Percentiles rank a stretch among this genome's conserved stretches.
Conservation (phyloP, 1,140 invertebrate genomes). For the Doryteuthis pealeii region DNA sequence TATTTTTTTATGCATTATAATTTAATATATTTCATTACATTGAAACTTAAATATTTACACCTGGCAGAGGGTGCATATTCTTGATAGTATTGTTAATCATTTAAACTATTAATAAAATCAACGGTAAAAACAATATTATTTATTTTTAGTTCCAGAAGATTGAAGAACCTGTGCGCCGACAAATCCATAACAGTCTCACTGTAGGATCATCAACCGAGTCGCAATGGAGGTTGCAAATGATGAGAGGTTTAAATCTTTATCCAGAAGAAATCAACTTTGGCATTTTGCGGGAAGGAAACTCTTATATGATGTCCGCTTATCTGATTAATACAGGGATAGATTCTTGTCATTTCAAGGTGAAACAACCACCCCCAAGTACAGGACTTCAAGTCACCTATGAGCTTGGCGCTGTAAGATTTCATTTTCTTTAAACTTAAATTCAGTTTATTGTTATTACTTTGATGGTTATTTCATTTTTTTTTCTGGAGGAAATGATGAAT, state of each 20-base stretch:
- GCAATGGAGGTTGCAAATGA: conserved; percentile 33
- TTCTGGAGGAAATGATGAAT: too few species aligned
- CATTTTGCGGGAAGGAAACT: conserved; percentile 15
- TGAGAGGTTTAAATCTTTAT: conserved; percentile 52
- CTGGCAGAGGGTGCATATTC: too few species aligned
- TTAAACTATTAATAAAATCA: conserved; percentile 51
- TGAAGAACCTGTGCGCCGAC: conserved; percentile 56
- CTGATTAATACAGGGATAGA: conserved; percentile 59
- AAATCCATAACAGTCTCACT: conserved; percentile 47
- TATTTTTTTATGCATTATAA: too few species aligned
- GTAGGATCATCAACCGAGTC: conserved; percentile 48
- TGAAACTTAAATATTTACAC: too few species aligned
- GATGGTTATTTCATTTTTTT: neutral
- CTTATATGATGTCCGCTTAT: conserved; percentile 47
- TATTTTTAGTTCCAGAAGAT: conserved; percentile 47
- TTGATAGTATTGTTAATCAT: too few species aligned
- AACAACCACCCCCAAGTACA: conserved; percentile 57
- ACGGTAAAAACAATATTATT: conserved; percentile 54
- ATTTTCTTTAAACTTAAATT: too few species aligned
- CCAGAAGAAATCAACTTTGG: conserved; percentile 55
- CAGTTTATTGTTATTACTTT: too few species aligned
- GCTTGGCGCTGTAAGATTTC: conserved; percentile 54
- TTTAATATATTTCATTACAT: too few species aligned
- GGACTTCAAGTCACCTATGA: conserved; percentile 54
- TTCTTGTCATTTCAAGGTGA: conserved; percentile 56